Percentiles rank a stretch among this genome's conserved stretches.
phyloP scores from a whole-genome alignment of 2,113 vertebrate species.

The Piprites chloris region DNA sequence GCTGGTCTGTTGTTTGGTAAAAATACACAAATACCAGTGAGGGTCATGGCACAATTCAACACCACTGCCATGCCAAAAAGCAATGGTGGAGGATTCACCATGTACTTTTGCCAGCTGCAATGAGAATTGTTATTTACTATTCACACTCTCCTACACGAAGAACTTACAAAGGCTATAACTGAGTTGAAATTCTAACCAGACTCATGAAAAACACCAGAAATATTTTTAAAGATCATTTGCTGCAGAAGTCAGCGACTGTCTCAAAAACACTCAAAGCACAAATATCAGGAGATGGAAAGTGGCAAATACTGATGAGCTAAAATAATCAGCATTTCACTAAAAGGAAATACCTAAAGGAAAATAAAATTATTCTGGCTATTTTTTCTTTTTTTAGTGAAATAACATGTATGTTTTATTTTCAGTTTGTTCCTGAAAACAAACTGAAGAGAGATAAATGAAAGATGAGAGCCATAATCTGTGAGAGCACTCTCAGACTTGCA shows the following conservation, averaged over 20 bases:
- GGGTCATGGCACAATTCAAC: not conserved
- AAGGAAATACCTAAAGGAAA: not conserved
- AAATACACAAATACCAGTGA: not conserved
- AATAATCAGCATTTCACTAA: constrained; percentile 1
- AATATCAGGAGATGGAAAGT: not conserved
- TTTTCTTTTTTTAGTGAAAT: not conserved
- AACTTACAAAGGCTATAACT: not conserved
- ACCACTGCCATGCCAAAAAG: not conserved
- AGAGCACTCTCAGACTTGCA: not conserved
- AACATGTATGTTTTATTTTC: not conserved
- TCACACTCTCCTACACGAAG: not conserved
- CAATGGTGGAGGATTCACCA: not conserved
- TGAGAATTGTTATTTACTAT: not conserved
- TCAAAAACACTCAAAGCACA: not conserved
- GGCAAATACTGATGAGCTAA: not conserved
- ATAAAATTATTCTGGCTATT: not conserved
- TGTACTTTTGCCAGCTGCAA: not conserved
- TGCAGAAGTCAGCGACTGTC: not conserved
- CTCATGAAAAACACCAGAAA: not conserved
- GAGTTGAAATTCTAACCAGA: not conserved
- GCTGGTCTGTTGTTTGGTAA: not conserved
- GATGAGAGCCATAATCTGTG: not conserved
- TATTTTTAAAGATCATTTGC: not conserved
- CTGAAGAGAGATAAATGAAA: constrained; percentile 8
- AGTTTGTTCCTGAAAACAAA: not conserved